These are phyloP conservation scores for Epinotia demarniana DNA, from an alignment of 2,888 invertebrate species.

Conservation along the genomic window DNA sequence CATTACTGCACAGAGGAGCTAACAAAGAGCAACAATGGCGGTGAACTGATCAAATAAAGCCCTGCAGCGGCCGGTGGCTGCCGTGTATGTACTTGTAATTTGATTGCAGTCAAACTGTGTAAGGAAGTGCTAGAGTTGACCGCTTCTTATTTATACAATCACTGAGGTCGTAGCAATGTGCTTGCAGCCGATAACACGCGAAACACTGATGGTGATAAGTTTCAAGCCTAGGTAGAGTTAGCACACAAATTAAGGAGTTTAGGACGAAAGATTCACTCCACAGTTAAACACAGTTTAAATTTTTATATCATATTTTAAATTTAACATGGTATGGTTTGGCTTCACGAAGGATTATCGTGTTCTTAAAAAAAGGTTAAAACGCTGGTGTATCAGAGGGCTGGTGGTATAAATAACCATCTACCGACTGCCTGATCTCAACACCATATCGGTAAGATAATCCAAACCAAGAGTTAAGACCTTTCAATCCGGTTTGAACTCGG, in stretches of 20 bases:
- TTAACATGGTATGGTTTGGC: no score
- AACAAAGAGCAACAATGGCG: constrained; percentile 38
- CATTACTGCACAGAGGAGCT: constrained; percentile 9
- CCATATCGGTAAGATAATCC: background rate
- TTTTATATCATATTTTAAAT: no score
- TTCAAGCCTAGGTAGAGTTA: no score
- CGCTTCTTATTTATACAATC: background rate
- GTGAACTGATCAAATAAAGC: constrained; percentile 23
- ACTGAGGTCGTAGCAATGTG: background rate
- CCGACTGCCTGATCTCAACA: background rate
- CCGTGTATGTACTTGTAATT: constrained; percentile 23
- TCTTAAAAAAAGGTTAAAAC: background rate
- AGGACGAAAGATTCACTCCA: no score
- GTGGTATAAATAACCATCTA: constrained; percentile 6
- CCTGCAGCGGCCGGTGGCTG: constrained; percentile 1
- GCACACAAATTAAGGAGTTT: no score
- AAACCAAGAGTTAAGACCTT: background rate
- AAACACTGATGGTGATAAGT: no score
- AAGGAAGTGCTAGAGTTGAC: constrained; percentile 17
- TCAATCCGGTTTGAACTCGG: background rate
- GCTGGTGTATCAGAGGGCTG: background rate
- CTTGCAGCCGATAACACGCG: background rate
- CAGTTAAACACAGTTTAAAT: no score
- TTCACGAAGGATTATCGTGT: no score
- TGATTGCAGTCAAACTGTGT: constrained; percentile 30